phyloP scores from a whole-genome alignment of 2,113 vertebrate genomes.

The Pithys albifrons region DNA sequence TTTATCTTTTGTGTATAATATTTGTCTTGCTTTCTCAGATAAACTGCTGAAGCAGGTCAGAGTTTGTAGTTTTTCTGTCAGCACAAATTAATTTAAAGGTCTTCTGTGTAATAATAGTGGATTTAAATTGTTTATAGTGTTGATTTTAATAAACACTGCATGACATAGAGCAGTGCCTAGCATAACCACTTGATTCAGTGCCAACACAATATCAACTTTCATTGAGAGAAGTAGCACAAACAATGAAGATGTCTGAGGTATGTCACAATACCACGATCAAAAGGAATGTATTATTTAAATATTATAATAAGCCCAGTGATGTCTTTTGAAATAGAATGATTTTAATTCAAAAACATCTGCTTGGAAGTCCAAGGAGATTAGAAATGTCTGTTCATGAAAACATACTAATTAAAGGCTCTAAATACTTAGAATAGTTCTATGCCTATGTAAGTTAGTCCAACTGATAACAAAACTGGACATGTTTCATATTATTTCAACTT shows the following conservation, averaged over 20 bases:
- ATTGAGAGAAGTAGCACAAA: slow-evolving; percentile 66
- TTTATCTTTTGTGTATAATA: neutral
- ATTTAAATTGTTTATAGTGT: slow-evolving; percentile 67
- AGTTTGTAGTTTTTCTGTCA: slow-evolving; percentile 63
- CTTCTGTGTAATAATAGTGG: slow-evolving; percentile 55
- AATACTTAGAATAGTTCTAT: slow-evolving; percentile 73
- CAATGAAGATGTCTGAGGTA: slow-evolving; percentile 75
- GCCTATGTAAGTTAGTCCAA: slow-evolving; percentile 59
- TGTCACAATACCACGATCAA: slow-evolving; percentile 75
- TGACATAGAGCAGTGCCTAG: slow-evolving; percentile 49
- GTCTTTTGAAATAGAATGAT: slow-evolving; percentile 70
- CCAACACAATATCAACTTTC: slow-evolving; percentile 66
- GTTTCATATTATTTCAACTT: slow-evolving; percentile 70
- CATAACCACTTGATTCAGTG: slow-evolving; percentile 41
- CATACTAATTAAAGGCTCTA: slow-evolving; percentile 68
- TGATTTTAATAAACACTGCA: slow-evolving; percentile 54
- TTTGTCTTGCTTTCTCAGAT: slow-evolving; percentile 8
- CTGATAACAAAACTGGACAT: slow-evolving; percentile 63
- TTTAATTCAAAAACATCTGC: slow-evolving; percentile 75
- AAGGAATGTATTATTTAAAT: slow-evolving; percentile 71
- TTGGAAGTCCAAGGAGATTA: slow-evolving; percentile 69
- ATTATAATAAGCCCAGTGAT: slow-evolving; percentile 66
- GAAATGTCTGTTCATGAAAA: slow-evolving; percentile 66
- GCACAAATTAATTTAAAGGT: slow-evolving; percentile 63
- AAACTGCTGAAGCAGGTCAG: neutral